These are phyloP conservation scores for Amphipoea oculea DNA, from an alignment of 2,888 invertebrate species.

Conservation along the genomic window DNA sequence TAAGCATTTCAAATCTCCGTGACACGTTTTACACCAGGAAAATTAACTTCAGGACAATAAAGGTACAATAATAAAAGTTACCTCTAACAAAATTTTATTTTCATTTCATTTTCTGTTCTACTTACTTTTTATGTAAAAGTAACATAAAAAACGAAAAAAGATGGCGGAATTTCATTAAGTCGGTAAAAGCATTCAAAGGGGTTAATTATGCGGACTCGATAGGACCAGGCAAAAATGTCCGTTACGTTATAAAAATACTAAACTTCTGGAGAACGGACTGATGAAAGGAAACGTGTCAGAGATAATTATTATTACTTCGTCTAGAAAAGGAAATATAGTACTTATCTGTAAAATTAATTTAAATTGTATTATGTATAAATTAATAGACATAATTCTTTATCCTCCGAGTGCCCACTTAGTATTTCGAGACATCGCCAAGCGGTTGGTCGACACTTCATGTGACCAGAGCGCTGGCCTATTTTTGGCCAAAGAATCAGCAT, in stretches of 20 bases:
- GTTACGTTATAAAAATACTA: slow-evolving; percentile 14
- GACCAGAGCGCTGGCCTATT: no score
- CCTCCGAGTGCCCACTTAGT: not conserved
- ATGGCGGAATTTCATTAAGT: slow-evolving; percentile 57
- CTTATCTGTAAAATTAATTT: not conserved
- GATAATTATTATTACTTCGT: slow-evolving; percentile 3
- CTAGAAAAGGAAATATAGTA: not conserved
- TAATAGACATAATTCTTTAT: not conserved
- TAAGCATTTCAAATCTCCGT: not conserved
- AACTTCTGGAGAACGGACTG: slow-evolving; percentile 2
- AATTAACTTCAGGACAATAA: not conserved
- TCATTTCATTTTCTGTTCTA: slow-evolving; percentile 24
- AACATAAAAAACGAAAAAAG: slow-evolving; percentile 21
- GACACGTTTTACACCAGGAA: not conserved
- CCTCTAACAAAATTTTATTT: slow-evolving; percentile 22
- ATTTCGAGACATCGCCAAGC: no score
- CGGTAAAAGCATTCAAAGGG: slow-evolving; percentile 56
- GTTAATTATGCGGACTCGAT: slow-evolving; percentile 54
- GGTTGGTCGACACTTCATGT: no score
- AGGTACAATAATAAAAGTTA: not conserved
- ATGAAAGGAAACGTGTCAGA: slow-evolving; percentile 13
- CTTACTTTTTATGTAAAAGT: slow-evolving; percentile 7
- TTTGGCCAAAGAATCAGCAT: no score
- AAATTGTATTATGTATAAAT: not conserved
- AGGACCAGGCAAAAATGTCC: slow-evolving; percentile 11